Percentiles rank a stretch among this genome's conserved stretches.
These are phyloP conservation scores for Phyllotreta striolata DNA, from an alignment of 2,888 invertebrate species.

Conservation along the genomic window DNA sequence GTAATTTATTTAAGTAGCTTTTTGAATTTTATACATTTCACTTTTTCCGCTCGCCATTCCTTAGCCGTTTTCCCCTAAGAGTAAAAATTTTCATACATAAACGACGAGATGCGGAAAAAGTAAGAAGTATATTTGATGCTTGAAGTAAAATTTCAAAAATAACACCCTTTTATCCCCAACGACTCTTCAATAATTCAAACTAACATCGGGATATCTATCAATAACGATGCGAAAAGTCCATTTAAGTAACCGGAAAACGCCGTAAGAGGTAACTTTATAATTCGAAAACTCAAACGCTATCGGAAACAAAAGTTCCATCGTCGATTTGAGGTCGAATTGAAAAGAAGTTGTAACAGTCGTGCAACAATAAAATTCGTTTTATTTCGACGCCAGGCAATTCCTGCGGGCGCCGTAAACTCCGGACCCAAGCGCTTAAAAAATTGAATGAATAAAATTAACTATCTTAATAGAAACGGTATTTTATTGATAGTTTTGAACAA, in stretches of 20 bases:
- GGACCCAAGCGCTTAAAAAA: too few species aligned
- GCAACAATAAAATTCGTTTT: conserved; percentile 10
- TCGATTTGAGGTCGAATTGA: conserved; percentile 6
- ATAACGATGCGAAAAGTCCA: too few species aligned
- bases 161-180: neutral
- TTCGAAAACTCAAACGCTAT: conserved; percentile 3
- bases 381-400: conserved; percentile 3
- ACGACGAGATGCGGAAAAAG: neutral
- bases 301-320: conserved; percentile 4
- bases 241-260: too few species aligned
- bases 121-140: too few species aligned
- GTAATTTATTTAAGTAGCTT: conserved; percentile 29
- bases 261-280: conserved; percentile 2
- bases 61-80: neutral
- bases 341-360: conserved; percentile 13
- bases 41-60: neutral
- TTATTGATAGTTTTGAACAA: too few species aligned
- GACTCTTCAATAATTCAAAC: too few species aligned
- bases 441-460: too few species aligned
- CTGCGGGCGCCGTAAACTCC: neutral
- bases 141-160: neutral
- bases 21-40: conserved; percentile 21
- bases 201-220: too few species aligned
- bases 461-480: too few species aligned
- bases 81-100: conserved; percentile 1